A percentile compares a stretch with the other conserved stretches of the same genome.
Evolutionary conservation across 1,140 invertebrate genomes (phyloP).

Genomic region (Heliconius hewitsoni): DNA sequence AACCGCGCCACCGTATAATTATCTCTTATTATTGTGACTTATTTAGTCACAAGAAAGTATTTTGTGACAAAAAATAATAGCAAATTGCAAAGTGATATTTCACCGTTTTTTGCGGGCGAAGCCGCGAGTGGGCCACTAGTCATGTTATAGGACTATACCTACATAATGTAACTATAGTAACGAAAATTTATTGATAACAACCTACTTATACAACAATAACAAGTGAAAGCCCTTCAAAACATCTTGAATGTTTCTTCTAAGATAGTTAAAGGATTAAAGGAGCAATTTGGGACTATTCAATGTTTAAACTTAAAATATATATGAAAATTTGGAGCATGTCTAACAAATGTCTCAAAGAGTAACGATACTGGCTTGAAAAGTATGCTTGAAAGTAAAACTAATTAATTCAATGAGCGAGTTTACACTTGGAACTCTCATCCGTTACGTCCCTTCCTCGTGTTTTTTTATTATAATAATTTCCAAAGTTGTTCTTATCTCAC

Average conservation of each 20-base stretch:
- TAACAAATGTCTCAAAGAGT: constrained; percentile 53
- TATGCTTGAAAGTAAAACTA: constrained; percentile 56
- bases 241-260: constrained; percentile 54
- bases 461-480: neutral
- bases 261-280: constrained; percentile 63
- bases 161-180: too few species aligned
- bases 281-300: constrained; percentile 45
- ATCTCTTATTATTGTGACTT: too few species aligned
- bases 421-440: constrained; percentile 67
- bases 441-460: constrained; percentile 51
- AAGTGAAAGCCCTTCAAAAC: constrained; percentile 48
- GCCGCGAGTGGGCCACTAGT: too few species aligned
- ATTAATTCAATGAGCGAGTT: constrained; percentile 75
- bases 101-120: too few species aligned
- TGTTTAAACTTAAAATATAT: constrained; percentile 62
- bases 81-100: too few species aligned
- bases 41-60: too few species aligned
- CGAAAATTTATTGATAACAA: constrained; percentile 37
- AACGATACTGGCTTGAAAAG: constrained; percentile 44
- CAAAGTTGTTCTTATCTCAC: neutral
- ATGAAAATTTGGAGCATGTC: constrained; percentile 56
- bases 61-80: too few species aligned
- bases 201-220: constrained; percentile 57
- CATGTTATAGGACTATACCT: too few species aligned
- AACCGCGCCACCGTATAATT: too few species aligned